Base-by-base conservation (phyloP, 2,797 vertebrate species). In the Fistularia commersonii region DNA sequence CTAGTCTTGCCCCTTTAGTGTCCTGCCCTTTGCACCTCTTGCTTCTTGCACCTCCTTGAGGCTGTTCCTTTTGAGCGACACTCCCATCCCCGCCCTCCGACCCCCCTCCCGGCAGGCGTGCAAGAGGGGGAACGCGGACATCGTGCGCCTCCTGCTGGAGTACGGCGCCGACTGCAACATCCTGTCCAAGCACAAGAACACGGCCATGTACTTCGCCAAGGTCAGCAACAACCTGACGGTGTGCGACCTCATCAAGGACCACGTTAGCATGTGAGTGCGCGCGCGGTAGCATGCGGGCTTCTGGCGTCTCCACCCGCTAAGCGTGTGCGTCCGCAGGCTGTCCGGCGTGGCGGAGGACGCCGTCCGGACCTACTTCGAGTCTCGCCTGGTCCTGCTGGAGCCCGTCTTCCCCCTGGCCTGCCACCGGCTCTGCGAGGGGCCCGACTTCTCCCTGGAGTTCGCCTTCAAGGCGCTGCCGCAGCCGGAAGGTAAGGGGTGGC, bases 81-180 rank as follows among this genome's bases (percentile, higher is more conserved):
- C 23, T 23, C 23, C 23, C 23, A 4, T 23, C 23, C 23, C 4
- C 23, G 23, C 23, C 23, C 23, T 23, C 23, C 4, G 23, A 23
- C 23, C 23, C 11, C 11, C 33, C 58, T 33, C 7, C 1, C 54
- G 11, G 31, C 61, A 99, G 97, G 96, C 96, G 0, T 99, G 96
- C 73, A 98, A 94, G 61, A 91, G 94, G 79, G 97, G 96, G 39
- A 98, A 99, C 43, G 84, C 90, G 0, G 97, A 99, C 33, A 92
- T 98, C 1, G 96, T 97, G 49, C 91, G 93, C 57, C 95, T 99
- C 48, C 92, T 99, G 76, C 91, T 98, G 80, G 96, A 99, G 70
- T 93, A 89, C 0, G 96, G 96, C 37, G 96, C 94, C 0, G 96
- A 99, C 86, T 97, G 96, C 83, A 98, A 94, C 76, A 93, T 96